Evolutionary conservation across 1,140 invertebrate species (phyloP).

Genomic region (Caerostris extrusa): DNA sequence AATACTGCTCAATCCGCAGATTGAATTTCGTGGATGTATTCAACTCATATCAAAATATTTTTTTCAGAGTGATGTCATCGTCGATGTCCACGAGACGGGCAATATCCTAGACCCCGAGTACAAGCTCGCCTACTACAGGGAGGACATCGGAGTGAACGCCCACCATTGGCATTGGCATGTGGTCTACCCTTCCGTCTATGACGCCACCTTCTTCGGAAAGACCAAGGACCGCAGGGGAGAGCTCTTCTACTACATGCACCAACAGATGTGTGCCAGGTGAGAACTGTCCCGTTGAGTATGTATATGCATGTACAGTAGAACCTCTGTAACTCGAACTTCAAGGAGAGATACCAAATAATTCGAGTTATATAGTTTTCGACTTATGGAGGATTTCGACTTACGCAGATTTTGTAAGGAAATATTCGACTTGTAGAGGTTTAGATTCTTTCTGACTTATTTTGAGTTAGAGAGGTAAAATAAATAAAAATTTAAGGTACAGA

Average conservation of each 20-base stretch:
- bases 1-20: no score
- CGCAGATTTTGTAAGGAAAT: no score
- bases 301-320: constrained; percentile 71
- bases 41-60: no score
- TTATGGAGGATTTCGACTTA: no score
- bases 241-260: constrained; percentile 89
- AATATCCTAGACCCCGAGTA: constrained; percentile 80
- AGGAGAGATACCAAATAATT: no score
- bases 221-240: constrained; percentile 87
- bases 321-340: no score
- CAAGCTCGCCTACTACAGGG: constrained; percentile 86
- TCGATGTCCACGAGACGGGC: constrained; percentile 38
- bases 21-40: no score
- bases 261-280: constrained; percentile 85
- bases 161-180: constrained; percentile 85
- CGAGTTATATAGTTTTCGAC: no score
- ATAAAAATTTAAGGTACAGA: no score
- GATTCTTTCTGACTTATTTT: no score
- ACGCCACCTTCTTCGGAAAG: constrained; percentile 80
- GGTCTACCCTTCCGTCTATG: constrained; percentile 83
- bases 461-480: no score
- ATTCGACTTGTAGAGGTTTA: no score
- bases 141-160: constrained; percentile 87
- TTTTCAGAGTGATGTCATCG: constrained; percentile 47
- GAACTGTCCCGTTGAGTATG: not conserved